Evolutionary conservation across 1,140 invertebrate species (phyloP), one percentile per base, ranked within the genome.

Genomic region (Cydia fagiglandana): DNA sequence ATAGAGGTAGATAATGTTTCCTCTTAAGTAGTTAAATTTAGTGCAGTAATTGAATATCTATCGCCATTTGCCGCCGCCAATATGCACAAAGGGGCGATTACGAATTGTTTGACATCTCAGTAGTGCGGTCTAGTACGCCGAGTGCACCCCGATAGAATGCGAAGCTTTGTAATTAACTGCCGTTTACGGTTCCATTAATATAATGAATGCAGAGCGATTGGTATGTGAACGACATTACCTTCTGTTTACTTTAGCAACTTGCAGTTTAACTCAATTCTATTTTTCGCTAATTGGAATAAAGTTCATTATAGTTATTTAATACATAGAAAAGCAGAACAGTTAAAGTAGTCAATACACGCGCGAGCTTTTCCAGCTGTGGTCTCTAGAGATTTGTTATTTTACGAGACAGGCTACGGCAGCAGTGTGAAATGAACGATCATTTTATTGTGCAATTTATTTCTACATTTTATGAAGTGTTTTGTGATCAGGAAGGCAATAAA

Each of bases 381-480:
- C 80, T 77, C 75, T 9, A 28, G 79, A 78, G 75, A 77, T 61
- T 47, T 24, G 41, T 74, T 75, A 76, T 79, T 84, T 84, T 83
- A 84, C 73, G 81, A 80, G 78, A 50, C 75, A 75, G 64, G 76
- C 78, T 76, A 78, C 70, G 75, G 30, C 73, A 64, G 38, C 24
- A 76, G 77, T 77, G 70, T 83, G 78, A 83, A 80, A 76, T 70
- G 76, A 61, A 81, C 77, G 78, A 81, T 80, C 78, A 77, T 77
- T 85, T 83, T 82, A 81, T 79, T 78, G 77, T 79, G 79, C 76
- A 81, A 84, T 84, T 83, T 82, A 83, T 81, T 64, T 76, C 77
- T 24, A 75, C 80, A 76, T 81, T 78, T 84, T 84, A 83, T 84
- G 82, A 83, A 84, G 79, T 86, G 83, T 82, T 81, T 81, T 81